Percentiles rank a stretch among this genome's conserved stretches.
Evolutionary conservation across 2,888 invertebrate genomes (phyloP).

Genomic region (Mallateleia sp.): DNA sequence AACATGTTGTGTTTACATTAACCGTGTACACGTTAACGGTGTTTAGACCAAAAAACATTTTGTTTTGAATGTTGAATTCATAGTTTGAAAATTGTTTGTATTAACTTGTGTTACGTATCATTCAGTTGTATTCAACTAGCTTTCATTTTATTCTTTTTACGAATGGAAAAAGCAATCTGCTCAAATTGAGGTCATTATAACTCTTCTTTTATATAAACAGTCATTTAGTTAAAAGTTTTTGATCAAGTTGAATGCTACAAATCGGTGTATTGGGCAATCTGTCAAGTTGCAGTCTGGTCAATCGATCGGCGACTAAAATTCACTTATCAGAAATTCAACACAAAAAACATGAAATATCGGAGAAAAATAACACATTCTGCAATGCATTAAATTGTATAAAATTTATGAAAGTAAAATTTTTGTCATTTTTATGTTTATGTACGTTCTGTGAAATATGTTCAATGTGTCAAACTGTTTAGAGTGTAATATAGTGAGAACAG

Average conservation of each 20-base stretch:
- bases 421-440: constrained; percentile 7
- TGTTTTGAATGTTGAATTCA: too few relatives aligned
- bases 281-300: constrained; percentile 50
- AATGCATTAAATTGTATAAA: background rate
- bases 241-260: constrained; percentile 48
- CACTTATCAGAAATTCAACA: constrained; percentile 44
- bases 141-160: too few relatives aligned
- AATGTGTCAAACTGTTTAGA: background rate
- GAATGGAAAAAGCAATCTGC: too few relatives aligned
- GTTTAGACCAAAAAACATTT: too few relatives aligned
- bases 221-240: constrained; percentile 61
- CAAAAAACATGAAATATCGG: constrained; percentile 17
- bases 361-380: constrained; percentile 13
- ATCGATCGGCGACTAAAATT: constrained; percentile 52
- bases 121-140: too few relatives aligned
- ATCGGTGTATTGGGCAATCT: constrained; percentile 50
- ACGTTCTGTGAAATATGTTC: constrained; percentile 14
- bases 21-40: too few relatives aligned
- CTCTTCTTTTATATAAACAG: constrained; percentile 51
- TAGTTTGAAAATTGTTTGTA: too few relatives aligned
- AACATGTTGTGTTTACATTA: too few relatives aligned
- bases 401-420: background rate
- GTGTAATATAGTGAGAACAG: constrained; percentile 9
- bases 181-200: constrained; percentile 54
- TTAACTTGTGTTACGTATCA: too few relatives aligned